Base-by-base conservation (phyloP, 35 echinoderm and acorn worm species). In the Chiridota heheva region DNA sequence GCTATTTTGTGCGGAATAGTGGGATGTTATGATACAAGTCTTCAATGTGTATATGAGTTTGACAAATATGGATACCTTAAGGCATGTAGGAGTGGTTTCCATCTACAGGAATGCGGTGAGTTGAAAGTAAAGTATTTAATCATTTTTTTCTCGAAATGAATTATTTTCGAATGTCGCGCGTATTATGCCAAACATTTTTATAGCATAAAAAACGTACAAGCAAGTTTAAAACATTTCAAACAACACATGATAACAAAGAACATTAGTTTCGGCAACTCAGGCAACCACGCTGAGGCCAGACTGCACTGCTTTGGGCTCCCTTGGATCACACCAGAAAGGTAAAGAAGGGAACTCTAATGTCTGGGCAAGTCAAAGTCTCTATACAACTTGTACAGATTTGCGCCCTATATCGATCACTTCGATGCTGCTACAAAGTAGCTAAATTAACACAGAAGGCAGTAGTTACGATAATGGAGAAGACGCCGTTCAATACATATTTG, bases 71-170 rank as follows among this genome's bases (percentile, higher is more conserved):
- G 34, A 3, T 88, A 88, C 51, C 36, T 51, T 5, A 40, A 29
- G 16, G 86, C 75, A 42, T 88, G 86, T 60, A 44, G 86, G 30
- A 77, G 81, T 33, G 86, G 49, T 25, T 69, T 64, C 15, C 86
- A 88, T 42, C 63, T 88, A 1, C 35, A 44, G 40, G 43, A 49
- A 7, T 88, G 86, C 42, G 86, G 86, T 88, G 66, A 58, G 67
- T 17, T 26, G 25, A 75, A 20, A 2, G 3, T 55, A 17, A 17
- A 55, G 16, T 55, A 1, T 15, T 55, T 17, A 53, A 61, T 17
- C 48, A 7, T 57, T 18, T n/a, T n/a, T n/a, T 42, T 42, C 3
- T 53, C 0, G 15, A 20, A 13, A 17, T 22, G n/a, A 20, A 5
- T 13, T 36, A 15, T 36, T 29, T n/a, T 25, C 7, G 27, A 78